phyloP scores from a whole-genome alignment of 2,888 invertebrate species.

The Thecophora atra region DNA sequence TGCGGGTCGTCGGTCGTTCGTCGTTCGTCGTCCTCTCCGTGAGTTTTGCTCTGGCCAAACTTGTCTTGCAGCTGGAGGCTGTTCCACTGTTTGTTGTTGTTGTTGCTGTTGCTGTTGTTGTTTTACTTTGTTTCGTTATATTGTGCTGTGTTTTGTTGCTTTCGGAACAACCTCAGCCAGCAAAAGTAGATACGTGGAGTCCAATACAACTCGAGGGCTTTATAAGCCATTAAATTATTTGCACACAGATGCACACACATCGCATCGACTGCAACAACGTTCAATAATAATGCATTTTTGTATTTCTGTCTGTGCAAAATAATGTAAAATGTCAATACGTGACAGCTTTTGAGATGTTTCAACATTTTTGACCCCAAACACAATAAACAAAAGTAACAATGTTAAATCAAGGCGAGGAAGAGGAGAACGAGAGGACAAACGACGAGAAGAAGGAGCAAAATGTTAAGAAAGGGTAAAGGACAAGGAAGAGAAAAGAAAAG shows the following conservation, averaged over 20 bases:
- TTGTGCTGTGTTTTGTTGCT: neutral
- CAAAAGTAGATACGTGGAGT: conserved; percentile 3
- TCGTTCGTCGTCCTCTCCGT: conserved; percentile 54
- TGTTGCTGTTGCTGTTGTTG: conserved; percentile 23
- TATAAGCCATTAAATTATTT: conserved; percentile 62
- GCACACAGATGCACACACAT: conserved; percentile 46
- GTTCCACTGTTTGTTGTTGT: conserved; percentile 17
- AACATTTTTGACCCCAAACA: conserved; percentile 49
- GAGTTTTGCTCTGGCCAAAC: conserved; percentile 45
- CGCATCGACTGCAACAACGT: conserved; percentile 6
- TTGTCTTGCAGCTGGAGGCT: conserved; percentile 30
- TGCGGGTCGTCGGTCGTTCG: conserved; percentile 40
- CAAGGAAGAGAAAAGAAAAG: too few species aligned
- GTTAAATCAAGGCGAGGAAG: conserved; percentile 4
- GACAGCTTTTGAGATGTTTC: conserved; percentile 51
- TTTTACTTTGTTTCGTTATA: conserved; percentile 7
- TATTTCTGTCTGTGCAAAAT: conserved; percentile 19
- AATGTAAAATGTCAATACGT: conserved; percentile 64
- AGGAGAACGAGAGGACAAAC: neutral
- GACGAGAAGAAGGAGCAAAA: conserved; percentile 1
- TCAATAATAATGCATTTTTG: neutral
- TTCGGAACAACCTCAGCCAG: conserved; percentile 1
- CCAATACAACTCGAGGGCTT: conserved; percentile 49
- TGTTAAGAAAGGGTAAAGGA: too few species aligned
- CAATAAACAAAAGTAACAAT: neutral